phyloP scores from a whole-genome alignment of 1,140 invertebrate species.

The Trissolcus basalis region DNA sequence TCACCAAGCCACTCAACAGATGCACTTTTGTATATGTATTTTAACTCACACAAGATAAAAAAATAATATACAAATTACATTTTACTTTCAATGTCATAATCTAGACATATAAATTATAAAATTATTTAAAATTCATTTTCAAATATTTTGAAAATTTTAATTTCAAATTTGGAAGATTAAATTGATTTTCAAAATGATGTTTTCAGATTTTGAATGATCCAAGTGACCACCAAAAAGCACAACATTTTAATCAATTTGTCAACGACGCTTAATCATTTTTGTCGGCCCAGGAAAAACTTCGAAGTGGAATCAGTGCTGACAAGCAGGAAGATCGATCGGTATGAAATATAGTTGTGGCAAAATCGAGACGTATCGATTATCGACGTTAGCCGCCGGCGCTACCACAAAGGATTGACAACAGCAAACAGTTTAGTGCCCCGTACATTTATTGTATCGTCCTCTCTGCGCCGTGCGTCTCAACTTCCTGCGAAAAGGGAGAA shows the following conservation, averaged over 20 bases:
- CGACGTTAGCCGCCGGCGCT: conserved; percentile 27
- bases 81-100: too few species aligned
- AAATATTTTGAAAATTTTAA: not conserved
- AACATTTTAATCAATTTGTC: conserved; percentile 18
- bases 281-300: too few species aligned
- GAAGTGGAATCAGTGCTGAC: not conserved
- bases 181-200: not conserved
- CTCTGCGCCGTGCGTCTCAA: conserved; percentile 62
- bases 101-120: too few species aligned
- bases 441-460: conserved; percentile 72
- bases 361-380: conserved; percentile 44
- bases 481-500: conserved; percentile 50
- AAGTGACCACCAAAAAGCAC: not conserved
- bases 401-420: conserved; percentile 70
- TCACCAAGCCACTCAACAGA: conserved; percentile 6
- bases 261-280: not conserved
- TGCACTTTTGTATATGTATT: conserved; percentile 7
- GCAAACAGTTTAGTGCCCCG: conserved; percentile 75
- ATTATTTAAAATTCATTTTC: too few species aligned
- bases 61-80: not conserved
- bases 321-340: conserved; percentile 32
- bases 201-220: not conserved
- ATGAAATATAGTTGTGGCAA: conserved; percentile 36
- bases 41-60: conserved; percentile 10
- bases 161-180: not conserved